phyloP scores from a whole-genome alignment of 23 tunicate species.

The Aplidium turbinatum region DNA sequence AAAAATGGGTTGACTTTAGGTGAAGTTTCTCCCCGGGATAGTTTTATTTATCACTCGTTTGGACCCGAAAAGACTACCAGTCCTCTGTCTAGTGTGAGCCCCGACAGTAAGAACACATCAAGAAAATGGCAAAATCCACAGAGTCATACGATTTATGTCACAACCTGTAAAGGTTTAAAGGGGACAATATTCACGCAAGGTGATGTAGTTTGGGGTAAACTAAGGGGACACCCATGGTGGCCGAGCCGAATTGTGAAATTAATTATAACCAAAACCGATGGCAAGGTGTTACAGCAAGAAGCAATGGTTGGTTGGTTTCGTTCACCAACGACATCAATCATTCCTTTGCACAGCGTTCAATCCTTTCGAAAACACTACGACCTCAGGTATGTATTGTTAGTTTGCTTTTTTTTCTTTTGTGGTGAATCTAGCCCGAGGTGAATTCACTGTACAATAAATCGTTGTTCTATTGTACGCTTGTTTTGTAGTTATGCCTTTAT shows the following conservation, averaged over 20 bases:
- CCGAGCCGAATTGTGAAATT: conserved; percentile 64
- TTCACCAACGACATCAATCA: conserved; percentile 58
- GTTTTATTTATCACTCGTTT: no score
- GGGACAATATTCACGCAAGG: conserved; percentile 71
- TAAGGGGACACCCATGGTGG: conserved; percentile 92
- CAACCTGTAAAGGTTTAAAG: conserved; percentile 62
- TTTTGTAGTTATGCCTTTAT: no score
- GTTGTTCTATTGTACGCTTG: no score
- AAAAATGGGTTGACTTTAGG: not conserved
- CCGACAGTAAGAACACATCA: no score
- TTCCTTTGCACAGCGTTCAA: conserved; percentile 49
- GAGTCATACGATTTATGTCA: conserved; percentile 65
- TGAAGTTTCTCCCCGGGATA: not conserved
- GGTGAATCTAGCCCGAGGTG: no score
- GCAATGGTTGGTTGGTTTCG: conserved; percentile 86
- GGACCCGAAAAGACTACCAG: not conserved
- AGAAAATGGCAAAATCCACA: not conserved
- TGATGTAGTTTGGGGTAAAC: conserved; percentile 87
- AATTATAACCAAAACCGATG: conserved; percentile 60
- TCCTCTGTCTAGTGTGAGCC: no score
- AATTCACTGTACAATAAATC: no score
- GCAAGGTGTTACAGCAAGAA: conserved; percentile 60
- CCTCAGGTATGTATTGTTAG: conserved; percentile 42
- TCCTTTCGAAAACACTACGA: conserved; percentile 56
- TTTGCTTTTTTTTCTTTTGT: no score